These are phyloP conservation scores for Plebejus argus DNA, from an alignment of 2,888 invertebrate species.

Conservation along the genomic window DNA sequence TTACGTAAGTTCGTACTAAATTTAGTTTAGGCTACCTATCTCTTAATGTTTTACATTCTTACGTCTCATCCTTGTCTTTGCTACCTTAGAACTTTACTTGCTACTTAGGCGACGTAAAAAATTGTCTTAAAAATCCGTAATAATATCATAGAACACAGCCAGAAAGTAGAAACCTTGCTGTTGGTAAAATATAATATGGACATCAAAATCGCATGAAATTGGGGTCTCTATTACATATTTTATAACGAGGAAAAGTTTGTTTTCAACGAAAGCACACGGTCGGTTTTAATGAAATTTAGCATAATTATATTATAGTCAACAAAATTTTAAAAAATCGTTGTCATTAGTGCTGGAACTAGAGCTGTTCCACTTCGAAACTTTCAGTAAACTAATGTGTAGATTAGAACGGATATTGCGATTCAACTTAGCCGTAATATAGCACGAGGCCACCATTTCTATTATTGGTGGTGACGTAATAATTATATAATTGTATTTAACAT, in stretches of 20 bases:
- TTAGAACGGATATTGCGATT: constrained; percentile 18
- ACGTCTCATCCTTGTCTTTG: no score
- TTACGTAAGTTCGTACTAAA: neutral
- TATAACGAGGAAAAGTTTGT: neutral
- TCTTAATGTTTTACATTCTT: no score
- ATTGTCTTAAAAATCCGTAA: no score
- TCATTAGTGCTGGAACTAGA: neutral
- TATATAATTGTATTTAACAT: neutral
- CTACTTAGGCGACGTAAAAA: no score
- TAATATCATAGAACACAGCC: no score
- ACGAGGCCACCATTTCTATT: constrained; percentile 24
- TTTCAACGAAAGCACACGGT: neutral
- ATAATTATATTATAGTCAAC: neutral
- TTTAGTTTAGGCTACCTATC: neutral
- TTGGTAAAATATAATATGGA: no score
- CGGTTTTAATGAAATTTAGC: neutral
- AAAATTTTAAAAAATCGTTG: neutral
- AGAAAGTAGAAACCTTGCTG: no score
- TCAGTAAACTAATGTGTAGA: neutral
- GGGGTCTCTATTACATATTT: neutral
- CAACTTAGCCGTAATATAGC: constrained; percentile 21
- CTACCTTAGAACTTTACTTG: no score
- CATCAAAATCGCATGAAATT: no score
- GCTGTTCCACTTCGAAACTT: neutral
- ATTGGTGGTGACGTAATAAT: constrained; percentile 22